phyloP scores from a whole-genome alignment of 2,113 vertebrate species.

The Actenoides hombroni region DNA sequence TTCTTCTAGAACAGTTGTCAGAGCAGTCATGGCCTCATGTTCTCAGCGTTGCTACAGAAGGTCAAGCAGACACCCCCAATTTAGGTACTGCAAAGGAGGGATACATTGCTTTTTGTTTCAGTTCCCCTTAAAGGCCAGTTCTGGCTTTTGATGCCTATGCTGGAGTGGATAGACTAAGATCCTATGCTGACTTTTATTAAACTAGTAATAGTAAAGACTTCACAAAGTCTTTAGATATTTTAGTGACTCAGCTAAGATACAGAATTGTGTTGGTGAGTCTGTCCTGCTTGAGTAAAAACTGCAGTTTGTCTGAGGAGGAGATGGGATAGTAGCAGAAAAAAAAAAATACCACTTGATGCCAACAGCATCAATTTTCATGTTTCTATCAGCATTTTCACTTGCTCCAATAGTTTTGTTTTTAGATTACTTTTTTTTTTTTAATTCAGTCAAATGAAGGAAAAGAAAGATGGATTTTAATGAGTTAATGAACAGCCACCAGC shows the following conservation, averaged over 20 bases:
- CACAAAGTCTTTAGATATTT: background rate
- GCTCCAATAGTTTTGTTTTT: background rate
- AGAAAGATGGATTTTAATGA: background rate
- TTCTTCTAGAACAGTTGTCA: background rate
- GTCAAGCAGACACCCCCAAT: background rate
- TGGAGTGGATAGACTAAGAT: background rate
- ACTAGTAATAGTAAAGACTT: background rate
- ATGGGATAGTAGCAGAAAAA: background rate
- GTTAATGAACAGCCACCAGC: background rate
- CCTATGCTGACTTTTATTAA: background rate
- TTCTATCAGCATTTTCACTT: background rate
- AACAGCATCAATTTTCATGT: background rate
- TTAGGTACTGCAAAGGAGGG: background rate
- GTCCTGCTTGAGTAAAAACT: background rate
- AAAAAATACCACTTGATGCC: background rate
- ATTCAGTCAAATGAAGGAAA: background rate
- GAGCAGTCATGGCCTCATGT: background rate
- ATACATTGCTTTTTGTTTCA: background rate
- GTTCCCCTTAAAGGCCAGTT: background rate
- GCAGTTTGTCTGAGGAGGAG: background rate
- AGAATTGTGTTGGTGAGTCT: background rate
- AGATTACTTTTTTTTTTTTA: background rate
- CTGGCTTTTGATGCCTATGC: background rate
- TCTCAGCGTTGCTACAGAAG: background rate
- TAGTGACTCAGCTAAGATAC: background rate